These are phyloP conservation scores for Diplolepis rosae DNA, from an alignment of 2,888 invertebrate genomes.

Conservation along the genomic window DNA sequence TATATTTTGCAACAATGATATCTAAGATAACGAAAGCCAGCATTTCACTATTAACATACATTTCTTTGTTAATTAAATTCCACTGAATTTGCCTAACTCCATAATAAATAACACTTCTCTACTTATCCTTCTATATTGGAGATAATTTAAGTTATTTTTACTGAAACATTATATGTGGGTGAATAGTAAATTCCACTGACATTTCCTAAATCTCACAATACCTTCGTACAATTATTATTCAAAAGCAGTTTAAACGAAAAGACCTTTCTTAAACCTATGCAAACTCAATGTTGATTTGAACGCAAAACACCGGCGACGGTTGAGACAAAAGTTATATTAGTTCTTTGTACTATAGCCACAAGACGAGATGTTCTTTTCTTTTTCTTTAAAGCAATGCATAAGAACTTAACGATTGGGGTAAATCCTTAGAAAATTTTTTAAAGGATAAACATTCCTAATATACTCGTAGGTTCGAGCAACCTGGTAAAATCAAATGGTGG, in stretches of 20 bases:
- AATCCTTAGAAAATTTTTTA: not conserved
- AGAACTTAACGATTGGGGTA: not conserved
- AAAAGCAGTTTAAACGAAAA: not conserved
- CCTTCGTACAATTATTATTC: not conserved
- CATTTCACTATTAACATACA: not conserved
- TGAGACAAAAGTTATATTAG: constrained; percentile 42
- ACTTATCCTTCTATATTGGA: not conserved
- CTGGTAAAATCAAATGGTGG: not conserved
- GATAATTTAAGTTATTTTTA: not conserved
- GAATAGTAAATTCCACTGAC: not conserved
- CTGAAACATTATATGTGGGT: not conserved
- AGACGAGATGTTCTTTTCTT: constrained; percentile 4
- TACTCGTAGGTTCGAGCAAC: not conserved
- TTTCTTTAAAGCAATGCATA: not conserved
- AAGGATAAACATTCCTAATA: not conserved
- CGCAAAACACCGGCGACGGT: constrained; percentile 43
- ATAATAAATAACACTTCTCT: not conserved
- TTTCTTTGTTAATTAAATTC: not conserved
- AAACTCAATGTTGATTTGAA: constrained; percentile 45
- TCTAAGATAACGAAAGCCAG: not conserved
- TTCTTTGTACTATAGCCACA: constrained; percentile 9
- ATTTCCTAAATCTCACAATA: not conserved
- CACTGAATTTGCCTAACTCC: no score
- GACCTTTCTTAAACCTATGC: not conserved
- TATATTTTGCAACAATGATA: not conserved